Conservation (phyloP, 2,888 invertebrate species). For the Cyaniris semiargus region DNA sequence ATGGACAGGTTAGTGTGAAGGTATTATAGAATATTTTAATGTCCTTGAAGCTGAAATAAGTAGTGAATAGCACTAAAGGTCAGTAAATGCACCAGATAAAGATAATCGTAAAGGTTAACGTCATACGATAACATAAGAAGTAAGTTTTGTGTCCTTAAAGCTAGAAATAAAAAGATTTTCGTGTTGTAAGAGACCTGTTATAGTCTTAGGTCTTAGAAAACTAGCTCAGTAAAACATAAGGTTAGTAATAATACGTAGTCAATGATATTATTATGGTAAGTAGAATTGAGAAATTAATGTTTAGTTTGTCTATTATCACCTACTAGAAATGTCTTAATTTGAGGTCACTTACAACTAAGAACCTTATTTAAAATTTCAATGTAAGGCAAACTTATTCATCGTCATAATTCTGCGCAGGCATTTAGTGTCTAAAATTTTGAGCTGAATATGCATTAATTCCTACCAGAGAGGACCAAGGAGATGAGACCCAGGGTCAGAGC, state of each 20-base stretch:
- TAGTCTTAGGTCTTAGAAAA: no score
- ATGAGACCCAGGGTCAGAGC: conserved; percentile 91
- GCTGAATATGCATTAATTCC: conserved; percentile 34
- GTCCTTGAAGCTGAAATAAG: no score
- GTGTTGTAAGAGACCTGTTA: no score
- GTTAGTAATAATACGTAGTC: no score
- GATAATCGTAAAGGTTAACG: no score
- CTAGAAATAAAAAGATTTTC: no score
- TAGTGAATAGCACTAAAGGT: no score
- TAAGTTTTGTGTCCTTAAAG: no score
- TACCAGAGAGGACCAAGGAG: conserved; percentile 90
- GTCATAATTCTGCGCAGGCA: neutral
- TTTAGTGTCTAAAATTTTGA: neutral
- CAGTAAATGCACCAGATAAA: no score
- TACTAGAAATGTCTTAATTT: neutral
- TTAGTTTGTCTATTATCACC: neutral
- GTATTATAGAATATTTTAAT: neutral
- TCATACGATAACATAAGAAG: no score
- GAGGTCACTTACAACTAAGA: neutral
- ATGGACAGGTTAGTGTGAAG: neutral
- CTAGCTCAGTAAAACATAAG: no score
- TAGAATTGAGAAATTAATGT: neutral
- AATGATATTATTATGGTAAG: neutral
- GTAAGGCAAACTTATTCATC: neutral
- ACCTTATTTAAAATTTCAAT: neutral